These are phyloP conservation scores for Peromyscus polionotus DNA, from an alignment of 2,113 vertebrate genomes.

Conservation along the genomic window DNA sequence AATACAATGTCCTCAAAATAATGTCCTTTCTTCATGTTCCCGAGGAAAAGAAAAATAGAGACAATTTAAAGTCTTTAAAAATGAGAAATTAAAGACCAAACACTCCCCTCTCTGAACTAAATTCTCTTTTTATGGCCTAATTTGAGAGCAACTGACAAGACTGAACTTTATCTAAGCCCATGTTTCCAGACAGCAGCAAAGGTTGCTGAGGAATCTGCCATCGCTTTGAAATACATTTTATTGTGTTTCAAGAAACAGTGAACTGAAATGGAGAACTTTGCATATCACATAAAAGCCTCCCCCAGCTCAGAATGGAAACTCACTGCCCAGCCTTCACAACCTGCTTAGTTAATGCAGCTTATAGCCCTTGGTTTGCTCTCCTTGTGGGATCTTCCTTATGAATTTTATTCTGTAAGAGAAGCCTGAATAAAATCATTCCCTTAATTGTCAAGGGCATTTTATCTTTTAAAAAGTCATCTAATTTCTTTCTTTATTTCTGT, in stretches of 20 bases:
- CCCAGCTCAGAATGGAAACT: neutral
- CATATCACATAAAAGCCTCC: too few species aligned
- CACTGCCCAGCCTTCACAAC: neutral
- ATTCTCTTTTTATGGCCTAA: constrained; percentile 26
- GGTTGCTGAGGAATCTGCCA: neutral
- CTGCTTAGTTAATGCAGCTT: neutral
- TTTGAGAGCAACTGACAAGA: neutral
- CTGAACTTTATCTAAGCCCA: constrained; percentile 10
- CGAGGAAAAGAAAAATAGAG: neutral
- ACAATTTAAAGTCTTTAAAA: neutral
- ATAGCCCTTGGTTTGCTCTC: neutral
- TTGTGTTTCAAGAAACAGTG: neutral
- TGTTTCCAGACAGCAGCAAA: constrained; percentile 2
- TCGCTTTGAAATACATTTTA: neutral
- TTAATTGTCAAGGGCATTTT: neutral
- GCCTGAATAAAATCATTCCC: neutral
- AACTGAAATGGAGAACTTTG: neutral
- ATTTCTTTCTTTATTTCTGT: neutral
- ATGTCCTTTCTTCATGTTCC: neutral
- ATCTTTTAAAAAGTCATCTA: neutral
- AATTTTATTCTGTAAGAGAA: neutral
- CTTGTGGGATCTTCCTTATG: neutral
- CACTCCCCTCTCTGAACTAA: neutral
- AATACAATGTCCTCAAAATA: neutral
- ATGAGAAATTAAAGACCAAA: constrained; percentile 38